phyloP scores from a whole-genome alignment of 64 coral and sea anemone genomes.

The Exaiptasia diaphana region DNA sequence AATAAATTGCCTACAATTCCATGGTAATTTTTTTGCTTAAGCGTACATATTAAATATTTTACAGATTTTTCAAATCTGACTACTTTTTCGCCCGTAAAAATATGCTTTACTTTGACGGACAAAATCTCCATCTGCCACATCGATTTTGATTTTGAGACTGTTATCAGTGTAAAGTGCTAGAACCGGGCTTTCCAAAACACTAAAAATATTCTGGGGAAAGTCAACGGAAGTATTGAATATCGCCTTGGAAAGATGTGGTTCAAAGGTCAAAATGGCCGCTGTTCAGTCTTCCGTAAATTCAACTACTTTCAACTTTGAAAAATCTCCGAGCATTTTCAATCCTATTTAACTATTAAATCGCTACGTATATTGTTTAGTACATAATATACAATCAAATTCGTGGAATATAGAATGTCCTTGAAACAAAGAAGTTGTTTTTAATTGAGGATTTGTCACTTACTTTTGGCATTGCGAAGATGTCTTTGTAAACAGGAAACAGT shows the following conservation, averaged over 20 bases:
- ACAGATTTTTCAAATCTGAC: neutral
- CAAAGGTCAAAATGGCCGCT: neutral
- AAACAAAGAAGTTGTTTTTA: too few species aligned
- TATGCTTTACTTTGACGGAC: conserved; percentile 20
- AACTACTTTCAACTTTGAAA: too few species aligned
- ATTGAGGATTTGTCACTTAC: too few species aligned
- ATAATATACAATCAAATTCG: too few species aligned
- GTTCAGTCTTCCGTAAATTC: too few species aligned
- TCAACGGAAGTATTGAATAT: neutral
- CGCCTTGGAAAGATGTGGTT: neutral
- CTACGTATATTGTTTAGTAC: too few species aligned
- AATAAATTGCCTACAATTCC: conserved; percentile 25
- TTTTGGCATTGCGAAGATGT: too few species aligned
- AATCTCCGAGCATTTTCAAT: too few species aligned
- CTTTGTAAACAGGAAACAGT: too few species aligned
- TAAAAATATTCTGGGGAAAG: neutral
- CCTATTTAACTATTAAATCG: too few species aligned
- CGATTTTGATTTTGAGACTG: conserved; percentile 23
- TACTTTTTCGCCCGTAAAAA: neutral
- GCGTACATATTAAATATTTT: too few species aligned
- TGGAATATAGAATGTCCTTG: too few species aligned
- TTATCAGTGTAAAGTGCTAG: conserved; percentile 24
- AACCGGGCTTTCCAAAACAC: neutral
- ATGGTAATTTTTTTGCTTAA: neutral
- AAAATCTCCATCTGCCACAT: conserved; percentile 29